These are phyloP conservation scores for Philereme vetulata DNA, from an alignment of 2,888 invertebrate species.

Conservation along the genomic window DNA sequence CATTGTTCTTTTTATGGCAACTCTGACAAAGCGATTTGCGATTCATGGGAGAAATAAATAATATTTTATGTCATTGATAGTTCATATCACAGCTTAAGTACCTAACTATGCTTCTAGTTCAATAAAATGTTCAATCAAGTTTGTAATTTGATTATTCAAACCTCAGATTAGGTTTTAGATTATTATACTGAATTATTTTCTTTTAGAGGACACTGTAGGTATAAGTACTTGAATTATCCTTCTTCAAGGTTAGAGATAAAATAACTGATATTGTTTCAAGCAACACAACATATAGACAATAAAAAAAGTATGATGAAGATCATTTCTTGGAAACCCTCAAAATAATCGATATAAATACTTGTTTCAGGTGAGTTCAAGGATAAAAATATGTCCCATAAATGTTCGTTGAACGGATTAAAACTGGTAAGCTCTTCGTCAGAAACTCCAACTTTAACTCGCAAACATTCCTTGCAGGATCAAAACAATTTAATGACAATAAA, in stretches of 20 bases:
- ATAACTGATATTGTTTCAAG: not conserved
- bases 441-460: constrained; percentile 9
- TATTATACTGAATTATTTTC: too few relatives aligned
- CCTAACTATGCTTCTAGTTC: too few relatives aligned
- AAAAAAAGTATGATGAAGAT: not conserved
- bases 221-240: constrained; percentile 14
- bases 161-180: too few relatives aligned
- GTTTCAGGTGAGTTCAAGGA: not conserved
- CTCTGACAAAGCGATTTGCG: constrained; percentile 19
- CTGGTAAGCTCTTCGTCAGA: not conserved
- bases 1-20: constrained; percentile 35
- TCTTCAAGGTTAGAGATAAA: constrained; percentile 17
- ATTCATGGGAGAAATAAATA: constrained; percentile 21
- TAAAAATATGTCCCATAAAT: not conserved
- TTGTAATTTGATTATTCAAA: too few relatives aligned
- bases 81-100: not conserved
- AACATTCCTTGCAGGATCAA: constrained; percentile 22
- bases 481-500: constrained; percentile 32
- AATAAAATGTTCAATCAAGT: too few relatives aligned
- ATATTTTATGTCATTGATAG: constrained; percentile 2
- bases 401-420: not conserved
- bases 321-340: not conserved
- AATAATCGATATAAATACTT: not conserved
- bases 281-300: not conserved
- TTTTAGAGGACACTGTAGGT: not conserved